phyloP scores from a whole-genome alignment of 2,113 vertebrate species.

The Bubalus kerabau region DNA sequence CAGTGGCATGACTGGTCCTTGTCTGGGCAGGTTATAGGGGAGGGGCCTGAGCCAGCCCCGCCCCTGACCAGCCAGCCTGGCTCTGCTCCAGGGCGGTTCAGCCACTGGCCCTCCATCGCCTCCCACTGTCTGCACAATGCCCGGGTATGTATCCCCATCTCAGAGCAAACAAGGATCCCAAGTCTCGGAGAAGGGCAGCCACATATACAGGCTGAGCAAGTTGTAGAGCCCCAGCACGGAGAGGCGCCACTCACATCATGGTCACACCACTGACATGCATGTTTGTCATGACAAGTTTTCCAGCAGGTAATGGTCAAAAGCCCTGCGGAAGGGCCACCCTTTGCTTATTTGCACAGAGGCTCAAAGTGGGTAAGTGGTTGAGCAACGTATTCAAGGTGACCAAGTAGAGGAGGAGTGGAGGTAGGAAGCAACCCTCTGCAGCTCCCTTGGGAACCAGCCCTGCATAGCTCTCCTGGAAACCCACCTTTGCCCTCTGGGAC shows the following conservation, averaged over 20 bases:
- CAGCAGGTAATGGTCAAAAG: not conserved
- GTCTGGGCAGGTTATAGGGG: not conserved
- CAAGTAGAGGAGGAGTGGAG: not conserved
- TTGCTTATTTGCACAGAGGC: not conserved
- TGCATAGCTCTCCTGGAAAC: not conserved
- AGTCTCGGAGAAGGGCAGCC: not conserved
- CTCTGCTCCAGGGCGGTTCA: fast-evolving
- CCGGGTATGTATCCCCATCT: not conserved
- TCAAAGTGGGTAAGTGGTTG: not conserved
- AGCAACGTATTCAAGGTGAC: not conserved
- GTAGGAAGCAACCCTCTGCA: not conserved
- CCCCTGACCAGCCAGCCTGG: not conserved
- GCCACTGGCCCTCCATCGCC: not conserved
- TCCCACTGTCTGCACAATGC: not conserved
- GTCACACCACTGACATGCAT: fast-evolving
- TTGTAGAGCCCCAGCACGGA: fast-evolving
- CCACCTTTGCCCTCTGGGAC: not conserved
- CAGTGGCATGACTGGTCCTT: not conserved
- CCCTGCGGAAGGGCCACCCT: not conserved
- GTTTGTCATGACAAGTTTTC: too few relatives aligned
- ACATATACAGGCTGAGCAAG: not conserved
- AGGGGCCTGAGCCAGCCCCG: not conserved
- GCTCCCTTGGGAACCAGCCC: not conserved
- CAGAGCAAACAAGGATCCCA: not conserved
- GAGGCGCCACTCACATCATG: fast-evolving